These are phyloP conservation scores for Tragelaphus scriptus DNA, from an alignment of 2,113 vertebrate species.

Conservation along the genomic window DNA sequence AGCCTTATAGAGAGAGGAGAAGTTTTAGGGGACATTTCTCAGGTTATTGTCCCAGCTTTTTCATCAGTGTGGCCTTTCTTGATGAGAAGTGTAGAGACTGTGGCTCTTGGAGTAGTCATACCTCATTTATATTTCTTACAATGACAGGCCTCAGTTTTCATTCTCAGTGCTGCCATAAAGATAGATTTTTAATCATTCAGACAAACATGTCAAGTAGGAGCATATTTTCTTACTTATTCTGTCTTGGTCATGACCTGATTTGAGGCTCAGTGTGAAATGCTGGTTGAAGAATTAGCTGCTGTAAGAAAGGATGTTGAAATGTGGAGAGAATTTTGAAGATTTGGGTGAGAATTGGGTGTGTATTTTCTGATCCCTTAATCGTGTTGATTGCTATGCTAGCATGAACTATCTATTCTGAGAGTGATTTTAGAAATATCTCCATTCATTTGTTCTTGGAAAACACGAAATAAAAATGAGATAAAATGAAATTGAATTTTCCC, in stretches of 20 bases:
- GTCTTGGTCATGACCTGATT: neutral
- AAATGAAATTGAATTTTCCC: constrained; percentile 24
- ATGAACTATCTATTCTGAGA: neutral
- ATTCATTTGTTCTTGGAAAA: constrained; percentile 7
- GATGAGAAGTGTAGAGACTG: neutral
- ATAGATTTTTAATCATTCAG: neutral
- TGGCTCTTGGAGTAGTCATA: no score
- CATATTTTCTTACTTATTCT: neutral
- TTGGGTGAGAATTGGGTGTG: neutral
- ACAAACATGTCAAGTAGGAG: neutral
- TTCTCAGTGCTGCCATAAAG: neutral
- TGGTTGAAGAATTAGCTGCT: neutral
- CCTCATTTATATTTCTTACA: neutral
- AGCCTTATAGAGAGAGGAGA: neutral
- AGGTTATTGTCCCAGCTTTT: neutral
- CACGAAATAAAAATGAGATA: neutral
- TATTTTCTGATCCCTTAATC: neutral
- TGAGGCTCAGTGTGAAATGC: neutral
- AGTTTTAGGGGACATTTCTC: neutral
- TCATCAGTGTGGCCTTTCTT: neutral
- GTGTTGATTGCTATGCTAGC: neutral
- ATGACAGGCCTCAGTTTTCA: neutral
- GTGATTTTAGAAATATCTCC: neutral
- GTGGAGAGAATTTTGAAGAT: neutral
- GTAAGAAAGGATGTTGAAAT: neutral